Evolutionary conservation across 2,888 invertebrate genomes (phyloP).

Genomic region (Nemotelus pantherinus): DNA sequence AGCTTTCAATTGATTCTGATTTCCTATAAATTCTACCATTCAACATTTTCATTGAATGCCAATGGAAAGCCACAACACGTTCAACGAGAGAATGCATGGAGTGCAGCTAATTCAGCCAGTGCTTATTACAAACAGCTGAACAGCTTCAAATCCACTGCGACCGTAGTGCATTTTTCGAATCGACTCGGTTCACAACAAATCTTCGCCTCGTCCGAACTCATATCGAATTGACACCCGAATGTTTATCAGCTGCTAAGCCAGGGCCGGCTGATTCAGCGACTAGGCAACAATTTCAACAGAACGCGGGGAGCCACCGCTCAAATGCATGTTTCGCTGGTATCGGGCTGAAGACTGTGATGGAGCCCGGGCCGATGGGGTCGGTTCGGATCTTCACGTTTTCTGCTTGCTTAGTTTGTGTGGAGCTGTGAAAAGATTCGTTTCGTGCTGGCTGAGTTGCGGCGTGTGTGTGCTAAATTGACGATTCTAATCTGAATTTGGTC

Average conservation of each 20-base stretch:
- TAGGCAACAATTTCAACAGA: neutral
- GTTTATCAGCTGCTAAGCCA: conserved; percentile 22
- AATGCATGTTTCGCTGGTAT: neutral
- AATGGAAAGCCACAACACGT: too few relatives aligned
- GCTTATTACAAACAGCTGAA: too few relatives aligned
- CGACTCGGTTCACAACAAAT: conserved; percentile 10
- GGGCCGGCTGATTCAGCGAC: conserved; percentile 16
- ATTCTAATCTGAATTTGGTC: conserved; percentile 9
- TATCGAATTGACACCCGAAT: neutral
- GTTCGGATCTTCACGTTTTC: neutral
- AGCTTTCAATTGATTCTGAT: too few relatives aligned
- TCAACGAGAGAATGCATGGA: too few relatives aligned
- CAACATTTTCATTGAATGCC: too few relatives aligned
- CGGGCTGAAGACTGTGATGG: neutral
- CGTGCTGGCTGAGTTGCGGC: neutral
- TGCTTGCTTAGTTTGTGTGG: conserved; percentile 28
- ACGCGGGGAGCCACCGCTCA: neutral
- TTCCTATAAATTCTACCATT: too few relatives aligned
- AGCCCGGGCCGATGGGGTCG: conserved; percentile 9
- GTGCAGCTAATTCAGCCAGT: too few relatives aligned
- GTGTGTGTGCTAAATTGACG: conserved; percentile 14
- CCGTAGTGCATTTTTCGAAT: too few relatives aligned
- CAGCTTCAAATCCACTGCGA: too few relatives aligned
- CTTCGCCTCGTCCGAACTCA: conserved; percentile 12
- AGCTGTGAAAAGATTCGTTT: conserved; percentile 32